These are phyloP conservation scores for Odobenus rosmarus DNA, from an alignment of 2,113 vertebrate genomes.

Conservation along the genomic window DNA sequence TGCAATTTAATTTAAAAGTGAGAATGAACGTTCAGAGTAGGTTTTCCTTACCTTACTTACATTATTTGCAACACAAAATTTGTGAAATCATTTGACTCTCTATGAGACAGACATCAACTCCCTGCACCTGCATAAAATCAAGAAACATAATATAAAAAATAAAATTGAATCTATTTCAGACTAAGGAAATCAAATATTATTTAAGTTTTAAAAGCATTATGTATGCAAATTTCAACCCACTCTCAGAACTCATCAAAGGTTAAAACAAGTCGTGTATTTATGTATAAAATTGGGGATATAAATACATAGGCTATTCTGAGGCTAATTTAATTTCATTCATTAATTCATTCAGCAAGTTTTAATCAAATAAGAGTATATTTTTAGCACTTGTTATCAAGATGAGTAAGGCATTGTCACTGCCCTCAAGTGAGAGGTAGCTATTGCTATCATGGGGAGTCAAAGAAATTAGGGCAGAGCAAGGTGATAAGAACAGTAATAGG, in stretches of 20 bases:
- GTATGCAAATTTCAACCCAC: background rate
- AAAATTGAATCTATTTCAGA: background rate
- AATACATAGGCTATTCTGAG: background rate
- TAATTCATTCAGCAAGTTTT: background rate
- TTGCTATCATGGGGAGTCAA: background rate
- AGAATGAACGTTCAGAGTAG: background rate
- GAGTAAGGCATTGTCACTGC: background rate
- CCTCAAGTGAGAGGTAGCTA: background rate
- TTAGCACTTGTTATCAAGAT: background rate
- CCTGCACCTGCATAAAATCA: background rate
- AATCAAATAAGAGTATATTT: background rate
- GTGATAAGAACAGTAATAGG: background rate
- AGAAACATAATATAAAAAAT: background rate
- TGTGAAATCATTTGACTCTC: background rate
- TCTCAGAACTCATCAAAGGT: background rate
- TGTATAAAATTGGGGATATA: background rate
- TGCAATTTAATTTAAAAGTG: background rate
- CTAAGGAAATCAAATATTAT: constrained; percentile 2
- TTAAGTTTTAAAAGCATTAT: background rate
- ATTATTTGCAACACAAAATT: background rate
- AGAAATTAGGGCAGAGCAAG: background rate
- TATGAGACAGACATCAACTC: background rate
- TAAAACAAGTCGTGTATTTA: background rate
- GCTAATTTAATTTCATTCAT: background rate
- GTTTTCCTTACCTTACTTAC: background rate